Evolutionary conservation across 92 coral and sea anemone species (phyloP), one percentile per base, ranked within the genome.

Genomic region (Phymanthus crucifer): DNA sequence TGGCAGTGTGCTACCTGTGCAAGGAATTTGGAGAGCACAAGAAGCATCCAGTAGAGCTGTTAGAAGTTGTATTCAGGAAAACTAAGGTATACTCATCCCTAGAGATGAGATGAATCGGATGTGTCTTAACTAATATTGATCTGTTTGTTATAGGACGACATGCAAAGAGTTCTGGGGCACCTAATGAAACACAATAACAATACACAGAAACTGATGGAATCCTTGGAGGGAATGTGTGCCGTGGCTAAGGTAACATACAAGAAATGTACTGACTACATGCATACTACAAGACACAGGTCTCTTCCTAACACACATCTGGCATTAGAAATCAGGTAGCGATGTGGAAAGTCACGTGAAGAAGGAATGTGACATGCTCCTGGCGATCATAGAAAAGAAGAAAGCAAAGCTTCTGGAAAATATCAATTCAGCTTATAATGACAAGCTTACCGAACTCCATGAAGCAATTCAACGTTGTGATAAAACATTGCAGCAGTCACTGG

Each of bases 321-420:
- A 64, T 38, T 43, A 92, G 97, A 90, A 92, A 87, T 92, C 97
- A 32, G 97, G 97, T 3, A 86, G 80, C 69, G 93, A 92, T 66
- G 97, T 92, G 18, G 97, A 92, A 68, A 90, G 89, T 40, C 97
- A 92, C 54, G 94, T 92, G 47, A 92, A 90, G 66, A 82, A 90
- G 50, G 97, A 92, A 50, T 87, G 90, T 61, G 97, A 92, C 66
- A 86, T 91, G 5, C 66, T 92, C 48, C 73, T 90, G 61, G 74
- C 90, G n/a, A 92, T 92, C 56, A 84, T 90, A 65, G 87, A 82
- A 13, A 92, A 92, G 83, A 92, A 90, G 90, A 92, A 92, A 77
- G 78, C 85, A 9, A 94, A 92, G 27, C 80, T 92, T 35, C 83
- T 92, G 24, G 84, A 86, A 52, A 82, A 87, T 64, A 80, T 92